These are phyloP conservation scores for Melanaphis sacchari DNA, from an alignment of 1,140 invertebrate species.

Conservation along the genomic window DNA sequence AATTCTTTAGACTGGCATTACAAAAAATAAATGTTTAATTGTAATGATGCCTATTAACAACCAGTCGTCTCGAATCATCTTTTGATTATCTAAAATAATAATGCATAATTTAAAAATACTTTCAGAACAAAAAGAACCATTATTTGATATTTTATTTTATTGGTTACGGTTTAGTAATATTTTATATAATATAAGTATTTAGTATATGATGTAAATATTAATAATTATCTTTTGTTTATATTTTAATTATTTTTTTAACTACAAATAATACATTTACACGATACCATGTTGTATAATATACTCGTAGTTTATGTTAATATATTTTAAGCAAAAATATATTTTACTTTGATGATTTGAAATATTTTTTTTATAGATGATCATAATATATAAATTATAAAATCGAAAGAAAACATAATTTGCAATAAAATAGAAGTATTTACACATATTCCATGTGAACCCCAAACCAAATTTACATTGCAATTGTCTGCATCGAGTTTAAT, in stretches of 20 bases:
- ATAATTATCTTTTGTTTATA: no score
- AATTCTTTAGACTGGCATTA: background rate
- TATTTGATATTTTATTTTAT: background rate
- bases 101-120: background rate
- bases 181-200: background rate
- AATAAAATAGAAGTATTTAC: background rate
- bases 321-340: background rate
- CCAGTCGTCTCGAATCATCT: background rate
- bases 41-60: background rate
- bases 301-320: no score
- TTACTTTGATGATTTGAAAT: background rate
- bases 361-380: background rate
- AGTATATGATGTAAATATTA: no score
- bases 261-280: background rate
- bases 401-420: background rate
- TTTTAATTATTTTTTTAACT: no score
- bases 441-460: background rate
- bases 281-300: no score
- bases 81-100: background rate
- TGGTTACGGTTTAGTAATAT: background rate
- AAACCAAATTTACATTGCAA: background rate
- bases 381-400: background rate
- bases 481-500: slow-evolving; percentile 20
- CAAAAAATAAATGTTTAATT: background rate
- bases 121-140: background rate